Base-by-base conservation (phyloP, 1,140 invertebrate genomes). In the Drosophila rhopaloa region DNA sequence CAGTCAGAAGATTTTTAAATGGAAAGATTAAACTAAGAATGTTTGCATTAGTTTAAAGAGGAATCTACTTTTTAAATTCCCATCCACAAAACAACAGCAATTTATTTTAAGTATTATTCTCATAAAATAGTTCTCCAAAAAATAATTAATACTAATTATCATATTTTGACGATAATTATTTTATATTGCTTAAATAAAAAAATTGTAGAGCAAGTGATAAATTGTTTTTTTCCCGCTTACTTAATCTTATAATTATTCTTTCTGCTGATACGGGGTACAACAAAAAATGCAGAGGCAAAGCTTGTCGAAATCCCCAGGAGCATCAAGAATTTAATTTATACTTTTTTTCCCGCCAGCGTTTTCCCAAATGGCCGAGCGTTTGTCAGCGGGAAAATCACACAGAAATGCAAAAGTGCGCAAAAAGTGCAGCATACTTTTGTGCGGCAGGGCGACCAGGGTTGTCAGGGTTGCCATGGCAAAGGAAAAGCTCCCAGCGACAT, bases 351-450 rank as follows among this genome's bases (percentile, higher is more conserved):
- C 5, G 44, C 29, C 66, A 72, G 24, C 50, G 48, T 71, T 82
- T 79, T 76, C 56, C 82, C 83, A 62, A 88, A 79, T 79, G 62
- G 50, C 71, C 48, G 74, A 60, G 35, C 54, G 57, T 74, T 82
- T 72, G 70, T 66, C 77, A 80, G 68, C 63, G 29, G 54, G 51
- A 78, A 82, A 81, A 81, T 84, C 81, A 76, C 81, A 80, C 43
- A 79, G 57, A 79, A 51, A 81, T 81, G 78, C 67, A 35, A 74
- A 76, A 82, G 75, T 82, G 74, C 73, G 78, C 73, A 70, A 86
- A 84, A 88, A 88, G 58, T 84, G 80, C 80, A 89, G 80, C 68
- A 80, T 82, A 83, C 68, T 83, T 75, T 72, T 72, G 72, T 57
- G 73, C 62, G 47, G 14, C 11, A 35, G 46, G 24, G 41, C 35